Evolutionary conservation across 2,113 vertebrate species (phyloP), one percentile per base, ranked within the genome.

Genomic region (Carassius auratus): DNA sequence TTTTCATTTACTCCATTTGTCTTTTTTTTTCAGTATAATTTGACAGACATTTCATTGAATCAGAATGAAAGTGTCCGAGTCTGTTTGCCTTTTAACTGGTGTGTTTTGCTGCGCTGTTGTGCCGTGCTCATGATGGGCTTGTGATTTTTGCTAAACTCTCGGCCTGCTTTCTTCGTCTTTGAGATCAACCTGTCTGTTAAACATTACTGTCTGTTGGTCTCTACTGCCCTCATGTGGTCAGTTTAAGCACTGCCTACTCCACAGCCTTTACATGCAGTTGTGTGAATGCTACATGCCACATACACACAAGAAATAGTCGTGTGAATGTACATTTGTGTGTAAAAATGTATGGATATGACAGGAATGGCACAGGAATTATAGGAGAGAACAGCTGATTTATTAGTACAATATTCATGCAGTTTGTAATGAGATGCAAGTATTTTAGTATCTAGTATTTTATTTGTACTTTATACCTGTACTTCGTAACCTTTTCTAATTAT

Each of bases 1-100:
- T 86, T 92, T 89, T 88, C 84, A 21, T 66, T 55, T 82, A 59
- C 62, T 81, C 1, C 48, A 74, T 77, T 78, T 85, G 66, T 36
- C 76, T 64, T 81, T 48, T 48, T 33, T 64, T 2, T 81, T 64
- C 3, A n/a, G n/a, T 85, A 30, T 45, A 5, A n/a, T 84, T 76
- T 76, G 85, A 85, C 73, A 13, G 50, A 13, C 55, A 81, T 86
- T 86, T 78, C 62, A 82, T 88, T 77, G 68, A 0, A 83, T 52
- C 59, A 26, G 36, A 86, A 87, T 84, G 80, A 87, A 87, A 86
- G 73, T 26, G 38, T 86, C 10, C 14, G 50, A 52, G 42, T 9
- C 45, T 48, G 48, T 57, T 50, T 78, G 48, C 59, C 6, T 64
- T 21, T 33, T 21, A 61, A 42, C 13, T 26, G 33, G 19, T 80